These are phyloP conservation scores for Acrocephalus scirpaceus DNA, from an alignment of 2,797 vertebrate genomes.

Conservation along the genomic window DNA sequence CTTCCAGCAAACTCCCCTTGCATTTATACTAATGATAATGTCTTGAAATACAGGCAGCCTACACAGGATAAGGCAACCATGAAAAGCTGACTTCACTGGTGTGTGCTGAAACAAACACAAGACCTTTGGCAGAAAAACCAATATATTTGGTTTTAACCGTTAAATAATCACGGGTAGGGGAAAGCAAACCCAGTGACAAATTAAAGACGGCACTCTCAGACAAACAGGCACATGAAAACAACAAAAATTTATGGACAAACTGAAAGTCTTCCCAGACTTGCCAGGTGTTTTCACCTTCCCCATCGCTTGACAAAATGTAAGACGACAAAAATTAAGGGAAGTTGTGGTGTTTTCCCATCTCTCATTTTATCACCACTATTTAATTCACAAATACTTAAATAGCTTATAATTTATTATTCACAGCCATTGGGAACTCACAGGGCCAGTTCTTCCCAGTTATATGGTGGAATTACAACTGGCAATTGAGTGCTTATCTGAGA, in stretches of 20 bases:
- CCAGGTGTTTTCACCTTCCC: neutral
- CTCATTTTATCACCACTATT: neutral
- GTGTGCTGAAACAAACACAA: neutral
- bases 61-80: neutral
- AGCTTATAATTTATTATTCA: conserved; percentile 25
- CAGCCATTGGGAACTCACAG: neutral
- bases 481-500: neutral
- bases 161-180: neutral
- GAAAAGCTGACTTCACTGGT: neutral
- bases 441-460: conserved; percentile 26
- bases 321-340: neutral
- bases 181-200: neutral
- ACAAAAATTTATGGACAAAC: neutral
- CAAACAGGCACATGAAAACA: neutral
- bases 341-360: neutral
- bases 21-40: neutral
- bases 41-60: neutral
- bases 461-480: conserved; percentile 26
- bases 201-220: neutral
- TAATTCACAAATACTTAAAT: neutral
- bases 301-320: neutral
- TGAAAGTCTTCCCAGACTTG: neutral
- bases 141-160: neutral
- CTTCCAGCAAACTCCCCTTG: neutral
- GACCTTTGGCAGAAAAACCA: neutral